Evolutionary conservation across 2,113 vertebrate genomes (phyloP).

Genomic region (Triplophysa tibetana): DNA sequence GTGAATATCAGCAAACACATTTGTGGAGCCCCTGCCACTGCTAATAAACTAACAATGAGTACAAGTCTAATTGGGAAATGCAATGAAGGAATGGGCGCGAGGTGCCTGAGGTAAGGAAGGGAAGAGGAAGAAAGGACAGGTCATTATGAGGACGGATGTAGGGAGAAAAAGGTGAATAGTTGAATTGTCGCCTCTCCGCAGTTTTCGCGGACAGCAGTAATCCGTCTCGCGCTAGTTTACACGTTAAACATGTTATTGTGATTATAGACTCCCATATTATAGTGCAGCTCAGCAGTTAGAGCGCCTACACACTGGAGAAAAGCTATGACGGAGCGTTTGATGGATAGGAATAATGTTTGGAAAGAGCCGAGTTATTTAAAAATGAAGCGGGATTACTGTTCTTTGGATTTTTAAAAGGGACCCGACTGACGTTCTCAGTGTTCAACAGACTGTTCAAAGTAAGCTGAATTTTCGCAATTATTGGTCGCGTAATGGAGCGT

Average conservation of each 20-base stretch:
- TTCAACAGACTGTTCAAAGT: too few species aligned
- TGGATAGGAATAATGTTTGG: too few species aligned
- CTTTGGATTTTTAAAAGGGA: too few species aligned
- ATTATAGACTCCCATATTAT: slow-evolving; percentile 67
- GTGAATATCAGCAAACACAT: slow-evolving; percentile 79
- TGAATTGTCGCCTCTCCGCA: slow-evolving; percentile 60
- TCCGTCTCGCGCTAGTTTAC: slow-evolving; percentile 71
- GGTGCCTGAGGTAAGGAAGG: slow-evolving; percentile 35
- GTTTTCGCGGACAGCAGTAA: slow-evolving; percentile 61
- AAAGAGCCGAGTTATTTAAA: too few species aligned
- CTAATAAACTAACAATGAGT: slow-evolving; percentile 80
- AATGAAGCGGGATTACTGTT: too few species aligned
- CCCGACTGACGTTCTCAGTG: too few species aligned
- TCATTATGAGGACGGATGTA: slow-evolving; percentile 74
- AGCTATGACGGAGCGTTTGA: too few species aligned
- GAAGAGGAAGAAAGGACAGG: slow-evolving; percentile 58
- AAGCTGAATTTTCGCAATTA: too few species aligned
- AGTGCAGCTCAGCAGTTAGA: slow-evolving; percentile 55
- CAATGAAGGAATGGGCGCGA: slow-evolving; percentile 59
- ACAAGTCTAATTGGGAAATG: slow-evolving; percentile 76
- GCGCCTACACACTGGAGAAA: slow-evolving; percentile 44
- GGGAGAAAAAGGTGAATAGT: slow-evolving; percentile 73
- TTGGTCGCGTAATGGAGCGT: too few species aligned
- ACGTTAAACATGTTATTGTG: slow-evolving; percentile 75
- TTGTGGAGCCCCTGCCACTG: slow-evolving; percentile 72